A percentile compares a stretch with the other conserved stretches of the same genome.
Conservation (phyloP, 2,888 invertebrate species). For the Agrochola lychnidis region DNA sequence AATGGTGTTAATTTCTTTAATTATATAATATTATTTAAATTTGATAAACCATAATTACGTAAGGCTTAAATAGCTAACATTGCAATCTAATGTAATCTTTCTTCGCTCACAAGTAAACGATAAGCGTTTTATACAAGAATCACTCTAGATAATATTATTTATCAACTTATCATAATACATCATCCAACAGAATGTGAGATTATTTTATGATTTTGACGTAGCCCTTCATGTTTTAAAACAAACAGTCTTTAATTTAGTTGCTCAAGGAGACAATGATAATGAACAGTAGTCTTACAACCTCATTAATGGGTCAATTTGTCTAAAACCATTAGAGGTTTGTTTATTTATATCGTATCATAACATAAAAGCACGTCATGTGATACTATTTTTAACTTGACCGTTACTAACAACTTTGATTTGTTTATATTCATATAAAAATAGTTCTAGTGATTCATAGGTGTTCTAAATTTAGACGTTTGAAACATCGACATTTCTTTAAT, state of each 20-base stretch:
- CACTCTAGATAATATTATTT: conserved; percentile 61
- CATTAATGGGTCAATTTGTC: conserved; percentile 16
- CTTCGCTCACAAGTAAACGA: conserved; percentile 52
- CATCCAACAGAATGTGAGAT: conserved; percentile 41
- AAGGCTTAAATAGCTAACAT: conserved; percentile 49
- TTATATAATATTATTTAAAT: conserved; percentile 52
- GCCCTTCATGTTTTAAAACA: conserved; percentile 11
- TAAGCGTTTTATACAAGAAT: conserved; percentile 57
- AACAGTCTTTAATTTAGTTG: background rate
- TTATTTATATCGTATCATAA: conserved; percentile 44
- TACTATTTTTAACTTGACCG: conserved; percentile 51
- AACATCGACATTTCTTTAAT: conserved; percentile 16
- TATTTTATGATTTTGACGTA: conserved; percentile 35
- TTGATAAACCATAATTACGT: conserved; percentile 53
- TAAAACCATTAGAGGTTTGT: conserved; percentile 28
- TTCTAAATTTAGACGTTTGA: conserved; percentile 47
- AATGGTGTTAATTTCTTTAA: conserved; percentile 65
- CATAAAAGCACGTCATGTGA: conserved; percentile 28
- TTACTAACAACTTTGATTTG: conserved; percentile 47
- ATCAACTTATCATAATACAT: conserved; percentile 60
- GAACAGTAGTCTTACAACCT: background rate
- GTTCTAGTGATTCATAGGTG: conserved; percentile 49
- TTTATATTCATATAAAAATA: conserved; percentile 53
- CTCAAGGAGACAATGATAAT: background rate
- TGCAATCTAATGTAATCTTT: conserved; percentile 64